Evolutionary conservation across 2,797 vertebrate genomes (phyloP), one percentile per base, ranked within the genome.

Genomic region (Ataeniobius toweri): DNA sequence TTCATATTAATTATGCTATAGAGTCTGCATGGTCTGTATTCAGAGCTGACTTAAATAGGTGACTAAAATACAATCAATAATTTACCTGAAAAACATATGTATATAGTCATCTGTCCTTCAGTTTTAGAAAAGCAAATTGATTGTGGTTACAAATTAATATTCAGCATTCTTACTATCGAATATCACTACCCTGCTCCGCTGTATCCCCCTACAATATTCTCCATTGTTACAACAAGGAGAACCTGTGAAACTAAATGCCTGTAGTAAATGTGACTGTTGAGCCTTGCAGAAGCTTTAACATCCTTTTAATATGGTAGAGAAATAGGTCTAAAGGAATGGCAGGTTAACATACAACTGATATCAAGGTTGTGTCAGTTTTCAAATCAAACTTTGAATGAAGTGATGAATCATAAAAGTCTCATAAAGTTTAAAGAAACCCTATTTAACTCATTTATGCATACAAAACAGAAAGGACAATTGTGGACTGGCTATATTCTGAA

Each of bases 11-110:
- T 68, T 59, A 77, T 39, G 44, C 3, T 71, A 26, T 67, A 10
- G 10, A 76, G 67, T 61, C 5, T n/a, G 55, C 20, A 76, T 51
- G 4, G 56, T 39, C 48, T 86, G 73, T 76, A 81, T 83, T 82
- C 83, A 85, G 76, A 91, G 84, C 75, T 80, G 75, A 72, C 14
- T 74, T 41, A 36, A 12, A 39, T 5, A 36, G 7, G 41, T n/a
- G 65, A 69, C 73, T 70, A 68, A 68, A 71, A 71, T 59, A 50
- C 46, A 61, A 22, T 39, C 20, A 65, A 28, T 50, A 7, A 51
- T 51, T 65, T 16, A 63, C 12, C 41, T 28, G 26, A 28, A 36
- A 46, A 59, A 50, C 9, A 22, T 7, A 12, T 65, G 22, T 67
- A 39, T 39, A 5, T 16, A 14, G 67, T 61, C 31, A 36, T 24